These are phyloP conservation scores for Pithys albifrons DNA, from an alignment of 2,113 vertebrate species.

Conservation along the genomic window DNA sequence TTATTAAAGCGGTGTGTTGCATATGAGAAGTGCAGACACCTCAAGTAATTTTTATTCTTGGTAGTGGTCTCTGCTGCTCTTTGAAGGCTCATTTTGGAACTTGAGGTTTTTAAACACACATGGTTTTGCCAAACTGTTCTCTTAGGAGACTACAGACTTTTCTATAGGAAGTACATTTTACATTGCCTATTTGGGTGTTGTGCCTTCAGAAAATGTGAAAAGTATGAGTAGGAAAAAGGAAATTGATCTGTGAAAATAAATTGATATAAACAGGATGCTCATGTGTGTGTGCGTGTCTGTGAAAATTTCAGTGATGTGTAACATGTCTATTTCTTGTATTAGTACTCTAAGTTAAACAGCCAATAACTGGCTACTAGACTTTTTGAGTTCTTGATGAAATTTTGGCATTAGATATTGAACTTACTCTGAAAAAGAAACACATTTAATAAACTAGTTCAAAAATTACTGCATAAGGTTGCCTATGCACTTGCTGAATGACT, in stretches of 20 bases:
- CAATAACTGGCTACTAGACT: neutral
- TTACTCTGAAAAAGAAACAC: slow-evolving; percentile 21
- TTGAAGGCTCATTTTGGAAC: slow-evolving; percentile 36
- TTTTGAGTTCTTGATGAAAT: neutral
- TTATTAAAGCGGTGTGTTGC: slow-evolving; percentile 6
- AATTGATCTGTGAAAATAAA: slow-evolving; percentile 31
- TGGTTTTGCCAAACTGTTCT: neutral
- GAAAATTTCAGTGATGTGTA: slow-evolving; percentile 8
- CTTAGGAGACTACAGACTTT: slow-evolving; percentile 13
- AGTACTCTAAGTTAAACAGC: neutral
- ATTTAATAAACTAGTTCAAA: slow-evolving; percentile 47
- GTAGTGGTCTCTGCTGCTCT: neutral
- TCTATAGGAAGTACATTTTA: slow-evolving; percentile 28
- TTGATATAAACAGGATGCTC: slow-evolving; percentile 1
- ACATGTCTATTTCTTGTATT: neutral
- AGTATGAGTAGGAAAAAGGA: slow-evolving; percentile 9
- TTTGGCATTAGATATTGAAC: slow-evolving; percentile 30
- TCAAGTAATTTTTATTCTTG: slow-evolving; percentile 4
- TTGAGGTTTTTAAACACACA: slow-evolving; percentile 27
- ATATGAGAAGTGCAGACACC: neutral
- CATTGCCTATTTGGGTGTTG: slow-evolving; percentile 28
- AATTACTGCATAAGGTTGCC: slow-evolving; percentile 11
- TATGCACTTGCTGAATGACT: neutral
- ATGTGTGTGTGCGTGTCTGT: neutral
- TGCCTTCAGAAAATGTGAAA: slow-evolving; percentile 56